Conservation (phyloP, 2,797 vertebrate species). For the Cygnus olor region DNA sequence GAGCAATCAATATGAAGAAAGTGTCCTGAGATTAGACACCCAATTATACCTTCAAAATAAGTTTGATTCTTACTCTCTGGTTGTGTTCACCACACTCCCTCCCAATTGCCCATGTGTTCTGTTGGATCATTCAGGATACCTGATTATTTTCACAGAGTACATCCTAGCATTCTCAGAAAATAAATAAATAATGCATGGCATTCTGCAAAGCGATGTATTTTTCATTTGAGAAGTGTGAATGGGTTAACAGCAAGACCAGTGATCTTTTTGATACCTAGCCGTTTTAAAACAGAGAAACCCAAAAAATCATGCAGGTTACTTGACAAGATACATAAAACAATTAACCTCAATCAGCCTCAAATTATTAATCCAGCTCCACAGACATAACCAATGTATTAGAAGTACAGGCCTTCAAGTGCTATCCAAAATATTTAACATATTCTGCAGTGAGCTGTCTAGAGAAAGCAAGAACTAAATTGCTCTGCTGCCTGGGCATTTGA, state of each 20-base stretch:
- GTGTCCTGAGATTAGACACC: background rate
- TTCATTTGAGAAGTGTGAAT: background rate
- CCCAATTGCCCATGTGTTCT: background rate
- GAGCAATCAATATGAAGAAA: background rate
- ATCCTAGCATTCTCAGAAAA: background rate
- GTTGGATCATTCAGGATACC: background rate
- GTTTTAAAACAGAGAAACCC: background rate
- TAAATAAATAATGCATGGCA: background rate
- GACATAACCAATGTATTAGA: background rate
- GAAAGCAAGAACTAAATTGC: background rate
- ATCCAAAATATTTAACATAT: background rate
- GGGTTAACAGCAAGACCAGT: background rate
- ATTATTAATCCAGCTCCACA: background rate
- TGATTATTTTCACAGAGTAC: background rate
- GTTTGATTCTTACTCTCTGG: background rate
- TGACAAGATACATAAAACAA: background rate
- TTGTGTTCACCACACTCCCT: background rate
- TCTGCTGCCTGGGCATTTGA: background rate
- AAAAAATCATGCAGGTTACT: background rate
- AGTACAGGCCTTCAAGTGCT: background rate
- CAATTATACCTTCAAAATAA: background rate
- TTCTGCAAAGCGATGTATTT: background rate
- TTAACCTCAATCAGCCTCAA: background rate
- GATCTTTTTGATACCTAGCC: background rate
- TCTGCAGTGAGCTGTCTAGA: background rate